Conservation (phyloP, 2,797 vertebrate genomes). For the Pristis pectinata region DNA sequence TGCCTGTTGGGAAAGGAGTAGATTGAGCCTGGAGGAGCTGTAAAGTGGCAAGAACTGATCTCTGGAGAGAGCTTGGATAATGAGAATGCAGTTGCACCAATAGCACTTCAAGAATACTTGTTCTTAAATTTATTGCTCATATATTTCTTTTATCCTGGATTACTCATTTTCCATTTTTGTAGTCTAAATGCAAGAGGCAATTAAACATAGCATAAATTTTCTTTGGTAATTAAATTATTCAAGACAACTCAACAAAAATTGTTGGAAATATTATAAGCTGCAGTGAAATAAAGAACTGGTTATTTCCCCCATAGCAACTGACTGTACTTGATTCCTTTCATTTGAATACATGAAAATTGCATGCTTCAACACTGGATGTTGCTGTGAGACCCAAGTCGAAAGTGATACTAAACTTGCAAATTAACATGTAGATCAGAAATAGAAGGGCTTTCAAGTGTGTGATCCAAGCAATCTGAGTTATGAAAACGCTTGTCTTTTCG, state of each 20-base stretch:
- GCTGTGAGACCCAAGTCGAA: not conserved
- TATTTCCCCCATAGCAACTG: not conserved
- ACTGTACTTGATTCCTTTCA: not conserved
- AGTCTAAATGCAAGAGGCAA: not conserved
- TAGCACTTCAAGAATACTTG: not conserved
- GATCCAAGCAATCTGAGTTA: not conserved
- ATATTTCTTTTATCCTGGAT: not conserved
- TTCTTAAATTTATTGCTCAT: not conserved
- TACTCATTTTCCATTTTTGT: not conserved
- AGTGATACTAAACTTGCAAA: not conserved
- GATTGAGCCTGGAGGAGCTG: not conserved
- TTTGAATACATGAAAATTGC: not conserved
- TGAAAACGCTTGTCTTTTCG: not conserved
- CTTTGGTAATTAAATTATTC: not conserved
- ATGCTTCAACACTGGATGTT: not conserved
- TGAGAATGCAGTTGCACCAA: not conserved
- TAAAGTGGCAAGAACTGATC: not conserved
- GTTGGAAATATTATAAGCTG: not conserved
- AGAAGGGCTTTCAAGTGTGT: not conserved
- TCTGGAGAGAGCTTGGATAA: not conserved
- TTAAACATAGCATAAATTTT: not conserved
- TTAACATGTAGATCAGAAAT: not conserved
- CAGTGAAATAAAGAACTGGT: not conserved
- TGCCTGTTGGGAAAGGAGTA: not conserved
- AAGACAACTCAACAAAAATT: not conserved